Evolutionary conservation across 2,113 vertebrate species (phyloP).

Genomic region (Catharus bicknelli): DNA sequence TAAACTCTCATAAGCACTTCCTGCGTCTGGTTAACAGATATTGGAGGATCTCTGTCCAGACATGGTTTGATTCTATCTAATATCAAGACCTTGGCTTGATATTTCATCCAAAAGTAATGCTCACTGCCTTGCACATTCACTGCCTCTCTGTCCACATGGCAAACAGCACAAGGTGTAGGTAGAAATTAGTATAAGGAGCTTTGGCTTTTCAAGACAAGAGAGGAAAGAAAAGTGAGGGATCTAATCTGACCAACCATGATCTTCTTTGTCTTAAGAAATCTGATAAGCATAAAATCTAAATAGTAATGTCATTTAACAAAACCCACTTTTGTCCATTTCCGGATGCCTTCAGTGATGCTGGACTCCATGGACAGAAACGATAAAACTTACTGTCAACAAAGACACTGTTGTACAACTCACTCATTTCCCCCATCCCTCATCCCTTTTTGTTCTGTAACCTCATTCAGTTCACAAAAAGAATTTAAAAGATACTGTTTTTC

Average conservation of each 20-base stretch:
- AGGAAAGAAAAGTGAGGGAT: not conserved
- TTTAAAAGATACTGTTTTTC: not conserved
- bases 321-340: not conserved
- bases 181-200: not conserved
- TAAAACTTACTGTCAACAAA: not conserved
- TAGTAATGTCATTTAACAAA: not conserved
- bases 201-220: not conserved
- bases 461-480: not conserved
- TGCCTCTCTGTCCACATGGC: not conserved
- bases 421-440: not conserved
- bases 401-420: not conserved
- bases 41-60: not conserved
- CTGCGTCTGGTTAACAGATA: slow-evolving; percentile 2
- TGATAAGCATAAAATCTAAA: not conserved
- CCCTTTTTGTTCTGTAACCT: not conserved
- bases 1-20: slow-evolving; percentile 18
- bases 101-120: not conserved
- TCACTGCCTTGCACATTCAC: not conserved
- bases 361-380: not conserved
- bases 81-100: not conserved
- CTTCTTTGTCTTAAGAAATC: not conserved
- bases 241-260: not conserved
- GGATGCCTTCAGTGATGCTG: not conserved
- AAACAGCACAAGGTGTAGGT: not conserved
- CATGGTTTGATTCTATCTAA: not conserved